These are phyloP conservation scores for Leuciscus idus DNA, from an alignment of 2,113 vertebrate genomes.

Conservation along the genomic window DNA sequence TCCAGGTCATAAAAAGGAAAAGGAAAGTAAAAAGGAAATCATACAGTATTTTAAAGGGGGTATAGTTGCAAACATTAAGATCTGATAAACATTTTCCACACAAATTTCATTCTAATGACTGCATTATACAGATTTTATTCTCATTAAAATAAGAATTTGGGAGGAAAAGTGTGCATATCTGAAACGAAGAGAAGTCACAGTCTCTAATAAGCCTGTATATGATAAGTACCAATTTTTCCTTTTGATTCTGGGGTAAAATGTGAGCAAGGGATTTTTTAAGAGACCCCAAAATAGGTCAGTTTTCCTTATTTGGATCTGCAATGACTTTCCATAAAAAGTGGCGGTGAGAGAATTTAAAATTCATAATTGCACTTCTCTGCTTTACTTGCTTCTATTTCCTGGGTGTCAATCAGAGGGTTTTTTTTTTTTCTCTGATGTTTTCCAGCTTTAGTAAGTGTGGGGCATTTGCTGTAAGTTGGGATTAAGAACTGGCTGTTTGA, in stretches of 20 bases:
- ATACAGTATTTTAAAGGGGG: no score
- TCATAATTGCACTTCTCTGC: conserved; percentile 20
- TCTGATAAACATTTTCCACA: no score
- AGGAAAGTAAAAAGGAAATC: no score
- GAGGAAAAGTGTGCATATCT: no score
- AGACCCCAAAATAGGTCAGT: neutral
- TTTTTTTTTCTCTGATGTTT: conserved; percentile 4
- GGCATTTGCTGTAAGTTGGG: conserved; percentile 45
- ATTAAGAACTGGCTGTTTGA: conserved; percentile 51
- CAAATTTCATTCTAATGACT: no score
- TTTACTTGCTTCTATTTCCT: conserved; percentile 16
- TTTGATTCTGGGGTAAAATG: neutral
- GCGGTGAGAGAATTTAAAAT: neutral
- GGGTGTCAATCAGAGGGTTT: conserved; percentile 21
- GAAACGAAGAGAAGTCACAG: neutral
- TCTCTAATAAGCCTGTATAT: neutral
- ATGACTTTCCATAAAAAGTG: neutral
- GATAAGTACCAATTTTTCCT: neutral
- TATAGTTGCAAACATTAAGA: no score
- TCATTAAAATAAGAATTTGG: no score
- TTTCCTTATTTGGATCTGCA: neutral
- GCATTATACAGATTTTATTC: no score
- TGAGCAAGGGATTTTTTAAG: neutral
- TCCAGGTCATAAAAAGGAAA: neutral
- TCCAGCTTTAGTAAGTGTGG: conserved; percentile 6